Base-by-base conservation (phyloP, 2,888 invertebrate genomes). In the Nemotelus nigrinus region DNA sequence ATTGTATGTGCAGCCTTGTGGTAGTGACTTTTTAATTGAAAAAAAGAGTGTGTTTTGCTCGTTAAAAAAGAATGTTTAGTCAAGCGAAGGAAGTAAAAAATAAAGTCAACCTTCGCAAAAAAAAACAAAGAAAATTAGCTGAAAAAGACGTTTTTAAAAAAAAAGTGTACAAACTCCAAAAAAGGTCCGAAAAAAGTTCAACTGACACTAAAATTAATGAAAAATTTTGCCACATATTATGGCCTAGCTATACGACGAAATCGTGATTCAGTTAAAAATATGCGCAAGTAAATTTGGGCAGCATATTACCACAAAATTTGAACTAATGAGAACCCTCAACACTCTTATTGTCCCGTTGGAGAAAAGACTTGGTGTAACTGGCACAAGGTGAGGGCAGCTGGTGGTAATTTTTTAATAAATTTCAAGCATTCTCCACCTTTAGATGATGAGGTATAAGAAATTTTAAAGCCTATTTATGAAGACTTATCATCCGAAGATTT, bases 31-130 rank as follows among this genome's bases (percentile, higher is more conserved):
- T 39, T 39, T 41, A 39, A 41, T 78, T 48, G 58, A 76, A 77
- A 79, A 65, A 72, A 77, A 63, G 76, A 72, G 55, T 76, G 80
- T 53, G 68, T 78, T 64, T 77, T 76, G 25, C 78, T 77, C 43
- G 53, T 68, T 2, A 41, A 44, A 53, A 25, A 25, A 25, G 7
- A 53, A 53, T 50, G 25, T 68, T 53, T 0, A 53, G 47, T 3
- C 47, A 2, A 25, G 41, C 8, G 2, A 53, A 53, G 41, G 47
- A 5, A 65, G 47, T 1, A 39, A 41, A 63, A 39, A 3, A 68
- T 3, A 1, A 25, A 25, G 25, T 25, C 1, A 25, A 7, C 63
- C 7, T n/a, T 63, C 4, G 63, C 41, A 7, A 63, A 63, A 25
- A 0, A 63, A 63, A 63, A 5, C 63, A 63, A 41, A 63, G 2